Base-by-base conservation (phyloP, 2,113 vertebrate genomes). In the Pogona vitticeps region DNA sequence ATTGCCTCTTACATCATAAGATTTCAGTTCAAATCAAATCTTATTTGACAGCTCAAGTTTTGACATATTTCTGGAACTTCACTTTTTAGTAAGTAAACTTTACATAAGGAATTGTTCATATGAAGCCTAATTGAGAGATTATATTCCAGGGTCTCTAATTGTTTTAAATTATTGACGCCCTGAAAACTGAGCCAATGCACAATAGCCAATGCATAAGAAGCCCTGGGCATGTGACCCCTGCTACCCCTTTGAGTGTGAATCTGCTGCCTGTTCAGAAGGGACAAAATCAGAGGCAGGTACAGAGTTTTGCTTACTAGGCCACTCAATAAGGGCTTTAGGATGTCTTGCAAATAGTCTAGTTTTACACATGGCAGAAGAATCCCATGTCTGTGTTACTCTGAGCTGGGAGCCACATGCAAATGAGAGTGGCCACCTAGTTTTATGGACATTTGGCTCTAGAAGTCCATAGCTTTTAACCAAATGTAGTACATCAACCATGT, bases 41-140 rank as follows among this genome's bases (percentile, higher is more conserved):
- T 88, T 61, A 90, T 86, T 68, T 90, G 86, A 79, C 88, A 86
- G 46, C 63, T 93, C 85, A 87, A 76, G 75, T n/a, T 82, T 88
- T 72, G 21, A 85, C 56, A 93, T 76, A 70, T 68, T 87, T 52
- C 46, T 52, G 0, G 80, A 76, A 52, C 89, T 71, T 3, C 46
- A 5, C 8, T 52, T 87, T 73, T 92, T 82, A 91, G 80, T 58
- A 91, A 6, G 67, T 23, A 23, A 56, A 18, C 56, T 79, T 79
- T 59, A 33, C 36, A 79, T 59, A 61, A 91, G 89, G 6, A 20
- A 68, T 71, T 83, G 85, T 59, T 71, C 73, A 42, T 67, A 21
- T 28, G 28, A 67, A 67, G 65, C 9, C 10, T 67, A 89, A 90
- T 33, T 6, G 79, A 80, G 21, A 86, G 3, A 82, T 91, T 82